Conservation (phyloP, 2,888 invertebrate species). For the Alentia gelatinosa region DNA sequence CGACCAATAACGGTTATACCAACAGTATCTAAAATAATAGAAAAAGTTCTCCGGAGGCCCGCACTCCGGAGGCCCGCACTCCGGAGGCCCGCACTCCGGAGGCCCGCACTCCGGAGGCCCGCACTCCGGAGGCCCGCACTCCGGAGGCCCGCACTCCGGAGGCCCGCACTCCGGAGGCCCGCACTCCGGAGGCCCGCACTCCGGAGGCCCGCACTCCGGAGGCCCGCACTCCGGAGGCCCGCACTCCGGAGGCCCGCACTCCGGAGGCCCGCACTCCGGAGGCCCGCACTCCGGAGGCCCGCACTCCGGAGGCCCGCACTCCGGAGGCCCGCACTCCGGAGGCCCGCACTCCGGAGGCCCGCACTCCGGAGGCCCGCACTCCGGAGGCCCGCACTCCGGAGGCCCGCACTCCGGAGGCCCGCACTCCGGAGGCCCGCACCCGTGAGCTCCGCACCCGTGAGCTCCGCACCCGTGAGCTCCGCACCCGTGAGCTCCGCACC, state of each 20-base stretch:
- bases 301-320: not conserved
- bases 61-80: not conserved
- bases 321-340: not conserved
- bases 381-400: not conserved
- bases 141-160: not conserved
- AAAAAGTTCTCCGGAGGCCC: not conserved
- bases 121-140: not conserved
- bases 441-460: no score
- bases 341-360: not conserved
- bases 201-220: not conserved
- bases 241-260: not conserved
- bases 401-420: not conserved
- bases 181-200: not conserved
- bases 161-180: not conserved
- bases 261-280: not conserved
- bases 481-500: no score
- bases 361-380: not conserved
- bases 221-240: not conserved
- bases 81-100: not conserved
- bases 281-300: not conserved
- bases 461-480: no score
- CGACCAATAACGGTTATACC: no score
- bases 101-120: not conserved
- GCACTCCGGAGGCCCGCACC: not conserved
- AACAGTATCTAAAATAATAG: no score